Evolutionary conservation across 2,797 vertebrate species (phyloP).

Genomic region (Ibycter americanus): DNA sequence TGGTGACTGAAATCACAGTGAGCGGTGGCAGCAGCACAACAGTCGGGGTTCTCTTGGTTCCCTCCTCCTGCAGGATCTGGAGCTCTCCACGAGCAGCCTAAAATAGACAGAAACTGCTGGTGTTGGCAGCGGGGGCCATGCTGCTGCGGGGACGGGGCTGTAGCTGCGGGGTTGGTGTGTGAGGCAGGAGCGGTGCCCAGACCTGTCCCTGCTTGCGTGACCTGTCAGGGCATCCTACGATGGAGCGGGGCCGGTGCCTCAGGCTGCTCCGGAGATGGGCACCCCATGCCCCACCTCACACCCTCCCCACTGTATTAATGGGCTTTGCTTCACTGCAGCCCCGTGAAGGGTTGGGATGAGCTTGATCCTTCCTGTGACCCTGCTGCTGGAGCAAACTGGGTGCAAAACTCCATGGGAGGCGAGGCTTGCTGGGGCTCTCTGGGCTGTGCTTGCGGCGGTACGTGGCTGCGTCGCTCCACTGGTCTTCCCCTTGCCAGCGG

Average conservation of each 20-base stretch:
- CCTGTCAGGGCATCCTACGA: accelerated
- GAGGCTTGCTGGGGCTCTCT: accelerated
- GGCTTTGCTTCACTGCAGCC: neutral
- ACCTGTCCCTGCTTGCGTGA: accelerated
- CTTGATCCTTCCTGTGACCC: neutral
- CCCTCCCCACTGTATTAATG: accelerated
- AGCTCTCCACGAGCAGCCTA: neutral
- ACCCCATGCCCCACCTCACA: too few relatives aligned
- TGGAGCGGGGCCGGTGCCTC: neutral
- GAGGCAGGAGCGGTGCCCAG: neutral
- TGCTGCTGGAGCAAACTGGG: neutral
- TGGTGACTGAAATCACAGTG: neutral
- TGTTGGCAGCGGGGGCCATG: neutral
- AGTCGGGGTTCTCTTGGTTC: neutral
- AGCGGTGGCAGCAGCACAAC: neutral
- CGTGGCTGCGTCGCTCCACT: accelerated
- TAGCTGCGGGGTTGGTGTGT: neutral
- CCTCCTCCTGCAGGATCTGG: neutral
- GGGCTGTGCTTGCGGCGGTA: accelerated
- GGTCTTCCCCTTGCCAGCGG: neutral
- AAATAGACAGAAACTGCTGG: neutral
- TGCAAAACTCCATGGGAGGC: accelerated
- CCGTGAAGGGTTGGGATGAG: too few relatives aligned
- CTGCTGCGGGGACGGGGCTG: neutral
- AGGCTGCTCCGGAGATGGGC: neutral